Evolutionary conservation across 2,888 invertebrate species (phyloP).

Genomic region (Cylindroiulus punctatus): DNA sequence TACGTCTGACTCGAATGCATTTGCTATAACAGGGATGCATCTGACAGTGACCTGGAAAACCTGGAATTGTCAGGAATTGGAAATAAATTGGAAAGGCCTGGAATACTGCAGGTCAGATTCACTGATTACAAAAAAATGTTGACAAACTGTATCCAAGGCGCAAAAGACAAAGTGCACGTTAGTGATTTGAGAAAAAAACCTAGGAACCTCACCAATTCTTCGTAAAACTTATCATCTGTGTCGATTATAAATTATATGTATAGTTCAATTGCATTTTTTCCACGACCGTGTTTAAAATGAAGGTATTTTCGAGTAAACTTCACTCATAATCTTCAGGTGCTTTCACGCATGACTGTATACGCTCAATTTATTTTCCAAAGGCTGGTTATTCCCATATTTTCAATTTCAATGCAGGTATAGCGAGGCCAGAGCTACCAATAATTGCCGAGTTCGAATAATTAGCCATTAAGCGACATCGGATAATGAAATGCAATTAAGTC

Average conservation of each 20-base stretch:
- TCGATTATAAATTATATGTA: neutral
- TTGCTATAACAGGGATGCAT: too few species aligned
- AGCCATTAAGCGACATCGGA: neutral
- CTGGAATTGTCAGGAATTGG: too few species aligned
- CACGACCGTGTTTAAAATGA: neutral
- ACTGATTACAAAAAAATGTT: too few species aligned
- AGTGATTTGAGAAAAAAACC: neutral
- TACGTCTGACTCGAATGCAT: too few species aligned
- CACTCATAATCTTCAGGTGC: neutral
- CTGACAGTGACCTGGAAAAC: too few species aligned
- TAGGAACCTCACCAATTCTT: too few species aligned
- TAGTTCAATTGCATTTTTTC: neutral
- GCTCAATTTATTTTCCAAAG: neutral
- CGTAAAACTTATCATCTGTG: neutral
- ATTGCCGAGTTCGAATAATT: neutral
- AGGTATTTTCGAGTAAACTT: neutral
- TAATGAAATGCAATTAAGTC: conserved; percentile 21
- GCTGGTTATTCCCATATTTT: neutral
- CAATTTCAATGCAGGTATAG: neutral
- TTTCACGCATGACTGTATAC: neutral
- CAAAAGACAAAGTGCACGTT: neutral
- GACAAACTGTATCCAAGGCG: too few species aligned
- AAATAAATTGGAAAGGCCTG: too few species aligned
- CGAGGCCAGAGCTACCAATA: neutral
- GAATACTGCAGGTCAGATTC: too few species aligned